Percentiles rank a stretch among this genome's conserved stretches.
Conservation (phyloP, 2,888 invertebrate species). For the Epirrita christyi region DNA sequence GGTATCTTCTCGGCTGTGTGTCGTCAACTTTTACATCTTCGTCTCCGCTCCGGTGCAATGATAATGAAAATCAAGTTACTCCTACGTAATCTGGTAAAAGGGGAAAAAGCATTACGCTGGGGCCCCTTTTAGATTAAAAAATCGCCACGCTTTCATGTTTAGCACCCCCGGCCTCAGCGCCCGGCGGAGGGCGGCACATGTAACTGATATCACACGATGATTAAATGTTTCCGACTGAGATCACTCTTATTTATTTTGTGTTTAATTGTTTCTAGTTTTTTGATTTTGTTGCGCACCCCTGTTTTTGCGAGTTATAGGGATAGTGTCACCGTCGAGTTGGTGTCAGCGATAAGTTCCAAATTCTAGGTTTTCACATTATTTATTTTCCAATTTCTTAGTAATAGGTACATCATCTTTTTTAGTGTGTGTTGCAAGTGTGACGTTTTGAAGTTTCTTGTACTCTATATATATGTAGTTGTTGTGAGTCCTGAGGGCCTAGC, state of each 20-base stretch:
- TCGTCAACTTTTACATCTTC: constrained; percentile 13
- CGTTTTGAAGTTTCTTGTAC: too few relatives aligned
- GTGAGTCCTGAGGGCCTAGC: too few relatives aligned
- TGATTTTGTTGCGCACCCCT: constrained; percentile 8
- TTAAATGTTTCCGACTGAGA: constrained; percentile 59
- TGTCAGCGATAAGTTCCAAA: too few relatives aligned
- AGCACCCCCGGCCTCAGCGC: constrained; percentile 18
- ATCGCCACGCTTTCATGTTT: constrained; percentile 28
- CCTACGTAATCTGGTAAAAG: background rate
- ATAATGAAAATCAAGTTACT: constrained; percentile 19
- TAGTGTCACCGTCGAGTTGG: background rate
- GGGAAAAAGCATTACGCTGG: constrained; percentile 31
- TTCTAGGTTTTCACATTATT: too few relatives aligned
- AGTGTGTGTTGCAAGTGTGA: too few relatives aligned
- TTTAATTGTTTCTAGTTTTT: constrained; percentile 43
- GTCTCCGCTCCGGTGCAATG: constrained; percentile 7
- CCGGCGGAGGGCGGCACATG: constrained; percentile 28
- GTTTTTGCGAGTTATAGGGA: background rate
- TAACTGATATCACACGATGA: constrained; percentile 58
- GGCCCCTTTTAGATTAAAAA: constrained; percentile 27
- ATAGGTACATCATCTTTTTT: too few relatives aligned
- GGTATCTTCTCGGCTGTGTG: too few relatives aligned
- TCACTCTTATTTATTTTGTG: constrained; percentile 51
- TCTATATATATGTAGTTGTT: too few relatives aligned
- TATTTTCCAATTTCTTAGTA: too few relatives aligned